These are phyloP conservation scores for Ditylenchus weischeri DNA, from an alignment of 2,888 invertebrate genomes.

Conservation along the genomic window DNA sequence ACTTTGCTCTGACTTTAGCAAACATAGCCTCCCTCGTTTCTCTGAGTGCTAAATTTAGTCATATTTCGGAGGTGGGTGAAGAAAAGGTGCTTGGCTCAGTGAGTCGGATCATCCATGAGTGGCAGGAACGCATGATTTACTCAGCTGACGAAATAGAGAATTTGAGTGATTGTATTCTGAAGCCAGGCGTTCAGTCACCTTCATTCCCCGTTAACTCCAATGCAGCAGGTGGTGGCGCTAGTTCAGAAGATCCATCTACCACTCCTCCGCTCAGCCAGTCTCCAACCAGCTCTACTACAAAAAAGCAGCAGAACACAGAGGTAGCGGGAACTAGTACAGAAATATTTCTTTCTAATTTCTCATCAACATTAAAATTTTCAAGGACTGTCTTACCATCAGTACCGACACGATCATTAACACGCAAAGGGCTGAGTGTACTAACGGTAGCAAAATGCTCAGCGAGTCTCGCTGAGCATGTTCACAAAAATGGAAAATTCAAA, in stretches of 20 bases:
- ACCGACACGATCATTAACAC: too few relatives aligned
- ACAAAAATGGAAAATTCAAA: too few relatives aligned
- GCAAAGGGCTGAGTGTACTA: too few relatives aligned
- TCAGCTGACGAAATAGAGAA: slow-evolving; percentile 29
- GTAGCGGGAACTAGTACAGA: not conserved
- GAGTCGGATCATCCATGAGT: slow-evolving; percentile 25
- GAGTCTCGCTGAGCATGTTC: too few relatives aligned
- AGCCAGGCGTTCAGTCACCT: not conserved
- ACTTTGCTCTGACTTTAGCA: slow-evolving; percentile 72
- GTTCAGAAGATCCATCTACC: slow-evolving; percentile 7
- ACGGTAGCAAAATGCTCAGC: too few relatives aligned
- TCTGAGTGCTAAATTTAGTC: slow-evolving; percentile 56
- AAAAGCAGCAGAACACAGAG: slow-evolving; percentile 17
- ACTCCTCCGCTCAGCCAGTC: slow-evolving; percentile 9
- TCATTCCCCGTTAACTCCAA: slow-evolving; percentile 3
- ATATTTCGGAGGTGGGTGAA: slow-evolving; percentile 24
- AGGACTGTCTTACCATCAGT: too few relatives aligned
- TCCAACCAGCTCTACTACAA: slow-evolving; percentile 4
- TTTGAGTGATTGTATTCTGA: slow-evolving; percentile 16
- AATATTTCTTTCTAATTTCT: not conserved
- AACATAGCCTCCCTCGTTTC: slow-evolving; percentile 75
- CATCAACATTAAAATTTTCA: too few relatives aligned
- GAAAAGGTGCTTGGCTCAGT: slow-evolving; percentile 17
- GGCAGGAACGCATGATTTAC: slow-evolving; percentile 29
- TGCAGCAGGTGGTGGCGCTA: slow-evolving; percentile 3